Base-by-base conservation (phyloP, 2,888 invertebrate species). In the Phalangium opilio region DNA sequence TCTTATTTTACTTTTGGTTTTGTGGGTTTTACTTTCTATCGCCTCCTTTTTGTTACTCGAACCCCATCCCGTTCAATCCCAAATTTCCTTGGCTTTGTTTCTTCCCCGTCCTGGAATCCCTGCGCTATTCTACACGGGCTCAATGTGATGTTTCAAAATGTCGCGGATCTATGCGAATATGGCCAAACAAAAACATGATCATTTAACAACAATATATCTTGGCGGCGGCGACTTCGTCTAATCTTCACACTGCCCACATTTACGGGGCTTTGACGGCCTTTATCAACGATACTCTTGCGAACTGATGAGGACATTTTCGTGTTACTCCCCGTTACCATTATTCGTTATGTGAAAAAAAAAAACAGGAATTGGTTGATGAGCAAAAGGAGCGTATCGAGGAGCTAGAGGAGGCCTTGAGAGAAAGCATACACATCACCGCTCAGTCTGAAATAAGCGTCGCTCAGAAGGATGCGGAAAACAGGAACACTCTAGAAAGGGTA, bases 331-430 rank as follows among this genome's bases (percentile, higher is more conserved):
- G 18, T 10, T 10, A 14, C 38, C n/a, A 15, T n/a, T n/a, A n/a
- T n/a, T n/a, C n/a, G n/a, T n/a, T n/a, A n/a, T n/a, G n/a, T n/a
- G n/a, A n/a, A n/a, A n/a, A n/a, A n/a, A n/a, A n/a, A n/a, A n/a
- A n/a, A n/a, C n/a, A 54, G 54, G 54, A 53, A 43, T 43, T 51
- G 49, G 45, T 59, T 51, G 55, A 73, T 53, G 55, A 67, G 50
- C 79, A 78, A 65, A 73, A 76, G 48, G 74, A 74, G 51, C 71
- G 79, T 55, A 81, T 87, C 46, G 74, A 76, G 60, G 83, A 85
- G 62, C 67, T 90, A 57, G 86, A 85, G 63, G 81, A 83, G 57
- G 87, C 87, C 17, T 69, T 90, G 50, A 75, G 83, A 50, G 83
- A 85, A 64, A 86, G 83, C 53, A 79, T 73, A 3, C 63, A 64